Percentiles rank a stretch among this genome's conserved stretches.
These are phyloP conservation scores for Venturia canescens DNA, from an alignment of 1,140 invertebrate species.

Conservation along the genomic window DNA sequence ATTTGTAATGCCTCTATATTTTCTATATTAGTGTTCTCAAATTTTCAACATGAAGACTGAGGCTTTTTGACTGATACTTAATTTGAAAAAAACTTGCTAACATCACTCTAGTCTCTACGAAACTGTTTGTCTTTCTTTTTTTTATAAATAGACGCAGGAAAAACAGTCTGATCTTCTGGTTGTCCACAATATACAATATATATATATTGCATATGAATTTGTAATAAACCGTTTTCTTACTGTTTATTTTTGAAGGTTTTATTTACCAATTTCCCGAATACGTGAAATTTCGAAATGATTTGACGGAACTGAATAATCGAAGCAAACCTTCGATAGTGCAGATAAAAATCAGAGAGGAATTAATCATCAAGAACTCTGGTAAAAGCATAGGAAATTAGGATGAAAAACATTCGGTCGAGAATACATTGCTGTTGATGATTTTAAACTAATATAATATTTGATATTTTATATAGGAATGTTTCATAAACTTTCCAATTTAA, in stretches of 20 bases:
- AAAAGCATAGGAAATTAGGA: too few species aligned
- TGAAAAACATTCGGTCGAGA: too few species aligned
- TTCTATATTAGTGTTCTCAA: not conserved
- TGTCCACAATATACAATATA: not conserved
- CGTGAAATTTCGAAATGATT: not conserved
- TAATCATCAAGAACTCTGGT: too few species aligned
- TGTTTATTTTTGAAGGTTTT: not conserved
- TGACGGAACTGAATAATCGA: too few species aligned
- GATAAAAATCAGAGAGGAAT: too few species aligned
- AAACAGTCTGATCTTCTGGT: not conserved
- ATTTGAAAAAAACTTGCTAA: not conserved
- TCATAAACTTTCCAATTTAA: slow-evolving; percentile 10
- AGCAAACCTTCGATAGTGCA: too few species aligned
- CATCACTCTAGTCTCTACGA: not conserved
- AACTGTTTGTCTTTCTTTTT: too few species aligned
- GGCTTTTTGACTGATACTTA: too few species aligned
- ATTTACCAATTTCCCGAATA: not conserved
- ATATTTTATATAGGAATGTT: slow-evolving; percentile 32
- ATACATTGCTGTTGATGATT: not conserved
- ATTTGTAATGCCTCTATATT: not conserved
- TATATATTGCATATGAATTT: not conserved
- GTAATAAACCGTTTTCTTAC: slow-evolving; percentile 13
- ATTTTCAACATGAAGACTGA: not conserved
- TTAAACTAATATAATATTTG: not conserved
- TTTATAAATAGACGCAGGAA: too few species aligned